Base-by-base conservation (phyloP, 2,113 vertebrate species). In the Archilochus colubris region DNA sequence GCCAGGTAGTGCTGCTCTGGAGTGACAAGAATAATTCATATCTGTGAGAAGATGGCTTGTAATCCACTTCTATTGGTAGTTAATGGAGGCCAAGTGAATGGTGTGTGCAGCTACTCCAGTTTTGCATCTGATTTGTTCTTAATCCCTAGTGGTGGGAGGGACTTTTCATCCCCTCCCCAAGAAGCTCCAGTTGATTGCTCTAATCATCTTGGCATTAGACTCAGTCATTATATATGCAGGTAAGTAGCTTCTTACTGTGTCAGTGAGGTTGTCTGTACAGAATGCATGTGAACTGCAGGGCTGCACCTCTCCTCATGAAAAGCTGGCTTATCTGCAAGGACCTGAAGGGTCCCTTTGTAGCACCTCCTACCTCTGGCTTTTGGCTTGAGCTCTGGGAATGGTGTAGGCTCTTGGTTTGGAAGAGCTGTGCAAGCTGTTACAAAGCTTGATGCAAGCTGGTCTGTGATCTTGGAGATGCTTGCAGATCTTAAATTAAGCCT, bases 171-270 rank as follows among this genome's bases (percentile, higher is more conserved):
- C 93, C 28, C 24, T 85, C 62, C 33, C 23, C 80, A 61, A 74
- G 94, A 72, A 93, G 86, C 91, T 92, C 40, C 21, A 23, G 70
- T 89, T 95, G 95, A 93, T 94, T 92, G 77, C 80, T 91, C 61
- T 94, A 94, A 95, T 96, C 88, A 78, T 69, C 74, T 79, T 68
- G 70, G 74, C 80, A 64, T 96, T 96, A 95, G n/a, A 78, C 66
- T 77, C 58, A 31, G 83, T 0, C 25, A 70, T 92, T 61, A n/a
- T 86, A 50, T 40, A 38, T 0, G 0, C 44, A 84, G 86, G 33
- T 92, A 92, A 95, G 93, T 74, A 89, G 88, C 77, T 96, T 58
- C 84, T 90, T 78, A 21, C n/a, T 79, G 43, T 78, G n/a, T 62
- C 3, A 2, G 28, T 0, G 10, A 89, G 31, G 43, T 23, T 80